Conservation (phyloP, 1,140 invertebrate species). For the Drosophila kikkawai region DNA sequence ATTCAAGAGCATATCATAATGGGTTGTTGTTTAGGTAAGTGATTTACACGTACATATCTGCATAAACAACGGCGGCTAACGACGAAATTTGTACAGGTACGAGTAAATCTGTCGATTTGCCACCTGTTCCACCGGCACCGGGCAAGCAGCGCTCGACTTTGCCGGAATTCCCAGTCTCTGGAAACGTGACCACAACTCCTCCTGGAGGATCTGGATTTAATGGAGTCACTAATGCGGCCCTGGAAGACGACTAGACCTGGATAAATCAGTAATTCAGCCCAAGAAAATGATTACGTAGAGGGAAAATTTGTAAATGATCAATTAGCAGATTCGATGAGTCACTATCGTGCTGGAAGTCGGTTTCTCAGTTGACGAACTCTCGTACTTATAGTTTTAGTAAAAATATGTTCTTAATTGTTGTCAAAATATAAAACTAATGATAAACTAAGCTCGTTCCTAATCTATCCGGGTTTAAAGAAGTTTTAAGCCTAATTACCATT, state of each 20-base stretch:
- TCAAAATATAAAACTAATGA: slow-evolving; percentile 1
- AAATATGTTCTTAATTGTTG: slow-evolving; percentile 19
- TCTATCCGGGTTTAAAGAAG: not conserved
- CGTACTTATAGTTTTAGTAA: slow-evolving; percentile 8
- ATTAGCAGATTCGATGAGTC: slow-evolving; percentile 43
- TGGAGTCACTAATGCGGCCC: slow-evolving; percentile 56
- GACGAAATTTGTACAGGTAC: slow-evolving; percentile 49
- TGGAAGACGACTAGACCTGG: slow-evolving; percentile 56
- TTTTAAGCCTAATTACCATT: not conserved
- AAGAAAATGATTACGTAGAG: slow-evolving; percentile 26
- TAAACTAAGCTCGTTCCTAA: not conserved
- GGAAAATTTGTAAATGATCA: slow-evolving; percentile 24
- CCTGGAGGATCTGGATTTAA: slow-evolving; percentile 23
- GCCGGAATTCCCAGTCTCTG: slow-evolving; percentile 57
- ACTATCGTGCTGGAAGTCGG: slow-evolving; percentile 9
- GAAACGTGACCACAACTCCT: slow-evolving; percentile 20
- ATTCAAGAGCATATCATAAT: slow-evolving; percentile 48
- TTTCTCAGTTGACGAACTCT: not conserved
- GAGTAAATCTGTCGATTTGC: slow-evolving; percentile 74
- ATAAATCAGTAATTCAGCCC: not conserved
- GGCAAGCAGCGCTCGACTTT: slow-evolving; percentile 51
- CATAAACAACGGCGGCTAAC: slow-evolving; percentile 12
- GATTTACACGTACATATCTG: slow-evolving; percentile 17
- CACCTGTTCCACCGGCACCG: slow-evolving; percentile 62
- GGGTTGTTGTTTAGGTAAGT: slow-evolving; percentile 77